Base-by-base conservation (phyloP, 2,888 invertebrate genomes). In the Diachrysia chrysitis region DNA sequence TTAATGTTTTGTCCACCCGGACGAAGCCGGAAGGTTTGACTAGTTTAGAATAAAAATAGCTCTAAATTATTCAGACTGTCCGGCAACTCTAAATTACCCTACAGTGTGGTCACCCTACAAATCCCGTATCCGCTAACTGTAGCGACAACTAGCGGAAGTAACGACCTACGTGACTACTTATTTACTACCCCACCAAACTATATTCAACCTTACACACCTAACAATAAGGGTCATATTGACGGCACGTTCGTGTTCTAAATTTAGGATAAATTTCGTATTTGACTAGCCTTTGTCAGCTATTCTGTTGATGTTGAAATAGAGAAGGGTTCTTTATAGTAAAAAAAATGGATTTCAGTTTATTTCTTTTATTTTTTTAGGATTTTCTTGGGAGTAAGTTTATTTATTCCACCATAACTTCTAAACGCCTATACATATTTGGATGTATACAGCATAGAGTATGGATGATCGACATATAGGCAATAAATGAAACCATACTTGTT, bases 141-240 rank as follows among this genome's bases (percentile, higher is more conserved):
- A 69, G 69, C 80, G 81, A 80, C 82, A 82, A 82, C 80, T 82
- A 73, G 69, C 74, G 71, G 70, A 78, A 82, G 69, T 80, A 82
- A 82, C 82, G 81, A 82, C 67, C 76, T 81, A 76, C 81, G 81
- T 81, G 80, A 81, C 79, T 76, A 65, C 73, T 71, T 67, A 79
- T 66, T 68, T 72, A 70, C 55, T 65, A 32, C 29, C 55, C 7
- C 37, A 9, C n/a, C 63, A 66, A 14, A 37, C n/a, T 7, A 67
- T 62, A 62, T 14, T 35, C 16, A 48, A 71, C 66, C 59, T 66
- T 76, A 66, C 23, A 0, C 1, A 0, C 0, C 0, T 0, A 2
- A 0, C 0, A 0, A n/a, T 71, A 81, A 55, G 55, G 55, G n/a
- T 23, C 19, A 42, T 23, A 60, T 60, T 66, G 3, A 48, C 1